Base-by-base conservation (phyloP, 2,888 invertebrate species). In the Malachius bipustulatus region DNA sequence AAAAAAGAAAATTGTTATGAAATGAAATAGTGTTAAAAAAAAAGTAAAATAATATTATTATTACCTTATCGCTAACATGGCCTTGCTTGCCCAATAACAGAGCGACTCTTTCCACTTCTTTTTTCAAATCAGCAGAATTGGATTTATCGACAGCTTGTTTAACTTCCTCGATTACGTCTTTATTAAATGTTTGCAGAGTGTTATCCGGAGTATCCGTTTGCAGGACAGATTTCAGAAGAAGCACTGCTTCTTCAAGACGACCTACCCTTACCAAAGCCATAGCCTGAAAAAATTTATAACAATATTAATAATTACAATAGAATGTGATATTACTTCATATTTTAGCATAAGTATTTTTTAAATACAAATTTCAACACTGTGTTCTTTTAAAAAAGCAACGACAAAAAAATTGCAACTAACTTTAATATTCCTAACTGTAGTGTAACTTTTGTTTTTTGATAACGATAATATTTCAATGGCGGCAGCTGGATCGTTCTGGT, bases 371-470 rank as follows among this genome's bases (percentile, higher is more conserved):
- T n/a, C n/a, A n/a, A n/a, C n/a, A n/a, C n/a, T n/a, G n/a, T n/a
- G n/a, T n/a, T n/a, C n/a, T n/a, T n/a, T n/a, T n/a, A n/a, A n/a
- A n/a, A n/a, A n/a, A n/a, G n/a, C n/a, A 19, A 19, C 6, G 11
- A 28, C 8, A 28, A 28, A 11, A 28, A 28, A 8, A 11, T 4
- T 19, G n/a, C 6, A 16, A 37, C 29, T 41, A 48, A 78, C 73
- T 65, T 75, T 81, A 6, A 83, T 59, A 65, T 79, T 80, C 47
- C 80, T 69, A 6, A 79, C 55, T 3, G 77, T 77, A 3, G 81
- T 71, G 50, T 82, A 80, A 47, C 72, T 71, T 35, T 67, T 67
- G 42, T 69, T 72, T 45, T 61, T 56, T 2, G 61, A 62, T 2
- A 62, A 53, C 3, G 71, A 62, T 33, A 79, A 51, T 30, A 82